Evolutionary conservation across 2,888 invertebrate species (phyloP), one percentile per base, ranked within the genome.

Genomic region (Aleiodes testaceus): DNA sequence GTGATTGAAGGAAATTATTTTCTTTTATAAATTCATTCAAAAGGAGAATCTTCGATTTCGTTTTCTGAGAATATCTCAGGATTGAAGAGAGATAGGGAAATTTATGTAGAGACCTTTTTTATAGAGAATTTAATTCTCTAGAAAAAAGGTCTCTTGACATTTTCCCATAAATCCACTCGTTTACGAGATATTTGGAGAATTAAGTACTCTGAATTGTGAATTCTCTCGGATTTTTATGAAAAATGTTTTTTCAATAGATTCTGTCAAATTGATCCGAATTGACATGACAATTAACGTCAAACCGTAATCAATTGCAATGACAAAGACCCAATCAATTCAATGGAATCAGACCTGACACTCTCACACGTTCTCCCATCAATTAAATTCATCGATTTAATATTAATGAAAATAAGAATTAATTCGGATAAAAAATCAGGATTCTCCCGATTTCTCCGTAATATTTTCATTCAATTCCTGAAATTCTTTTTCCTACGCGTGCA

Each of bases 321-420:
- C 66, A 66, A 66, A 47, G 42, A n/a, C 7, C 47, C 12, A 53
- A 22, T 26, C 26, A n/a, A 66, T 26, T 66, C 49, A 50, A 66
- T 50, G 6, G 6, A 12, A 55, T n/a, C 12, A 14, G 11, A 36
- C 30, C 14, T 26, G 30, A 55, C 55, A 55, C 18, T 30, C 55
- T 6, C 16, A 26, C 26, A 5, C n/a, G 6, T 1, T 4, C 30
- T 30, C 26, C 26, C 55, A 49, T 12, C 20, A 20, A 14, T 61
- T 12, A 12, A 36, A 63, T n/a, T 14, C 11, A 20, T 55, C 63
- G 18, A 63, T 44, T 36, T 14, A 20, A 61, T 42, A 14, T 63
- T 22, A 20, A 63, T 6, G 16, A 42, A 18, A 1, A 42, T 3
- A 42, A n/a, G 14, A 64, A 3, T 26, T 22, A 47, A 47, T 65